phyloP scores from a whole-genome alignment of 2,888 invertebrate species.

The Cataglyphis cursor region DNA sequence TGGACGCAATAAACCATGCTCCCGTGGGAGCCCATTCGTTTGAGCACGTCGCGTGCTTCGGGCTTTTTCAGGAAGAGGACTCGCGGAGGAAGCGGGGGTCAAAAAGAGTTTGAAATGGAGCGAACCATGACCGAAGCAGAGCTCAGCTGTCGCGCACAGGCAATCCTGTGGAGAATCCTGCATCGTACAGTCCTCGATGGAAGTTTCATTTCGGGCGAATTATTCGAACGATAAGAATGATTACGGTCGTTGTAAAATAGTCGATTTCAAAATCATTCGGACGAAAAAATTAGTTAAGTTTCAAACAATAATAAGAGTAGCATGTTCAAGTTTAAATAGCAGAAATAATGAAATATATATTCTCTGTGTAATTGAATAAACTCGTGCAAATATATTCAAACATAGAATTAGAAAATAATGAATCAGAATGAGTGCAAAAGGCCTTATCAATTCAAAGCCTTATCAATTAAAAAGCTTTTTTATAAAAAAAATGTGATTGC shows the following conservation, averaged over 20 bases:
- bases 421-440: background rate
- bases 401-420: constrained; percentile 16
- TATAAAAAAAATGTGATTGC: background rate
- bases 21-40: constrained; percentile 62
- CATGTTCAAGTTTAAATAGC: background rate
- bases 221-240: constrained; percentile 19
- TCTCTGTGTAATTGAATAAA: background rate
- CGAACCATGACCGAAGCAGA: constrained; percentile 75
- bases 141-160: constrained; percentile 78
- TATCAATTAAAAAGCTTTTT: background rate
- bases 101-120: constrained; percentile 76
- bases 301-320: constrained; percentile 2
- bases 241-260: background rate
- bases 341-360: constrained; percentile 8
- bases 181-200: constrained; percentile 71
- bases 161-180: constrained; percentile 72
- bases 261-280: background rate
- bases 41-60: constrained; percentile 62
- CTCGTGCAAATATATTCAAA: constrained; percentile 17
- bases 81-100: constrained; percentile 34
- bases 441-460: background rate
- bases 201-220: constrained; percentile 62
- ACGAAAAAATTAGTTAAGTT: background rate
- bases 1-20: constrained; percentile 62
- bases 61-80: constrained; percentile 58